A percentile compares a stretch with the other conserved stretches of the same genome.
Conservation (phyloP, 2,113 vertebrate species). For the Siniperca knerii region DNA sequence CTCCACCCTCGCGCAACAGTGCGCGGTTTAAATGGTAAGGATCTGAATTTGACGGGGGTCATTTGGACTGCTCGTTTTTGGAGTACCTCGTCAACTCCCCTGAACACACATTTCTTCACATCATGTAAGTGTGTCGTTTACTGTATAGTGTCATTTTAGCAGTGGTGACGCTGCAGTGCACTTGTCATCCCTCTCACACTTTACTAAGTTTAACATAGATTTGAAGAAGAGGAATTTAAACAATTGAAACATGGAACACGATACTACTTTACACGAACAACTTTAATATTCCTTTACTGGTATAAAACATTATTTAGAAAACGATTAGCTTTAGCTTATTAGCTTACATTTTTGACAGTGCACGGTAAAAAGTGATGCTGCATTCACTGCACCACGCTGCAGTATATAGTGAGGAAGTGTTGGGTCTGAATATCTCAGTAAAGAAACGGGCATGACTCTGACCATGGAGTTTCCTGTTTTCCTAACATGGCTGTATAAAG, state of each 20-base stretch:
- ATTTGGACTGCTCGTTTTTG: constrained; percentile 85
- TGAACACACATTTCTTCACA: constrained; percentile 31
- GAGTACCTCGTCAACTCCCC: constrained; percentile 76
- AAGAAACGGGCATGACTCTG: constrained; percentile 37
- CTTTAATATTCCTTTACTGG: background rate
- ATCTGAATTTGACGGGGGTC: constrained; percentile 67
- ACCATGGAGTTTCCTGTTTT: constrained; percentile 79
- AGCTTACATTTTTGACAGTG: background rate
- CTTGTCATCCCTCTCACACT: constrained; percentile 42
- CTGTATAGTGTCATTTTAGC: rapidly evolving
- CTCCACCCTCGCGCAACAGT: constrained; percentile 67
- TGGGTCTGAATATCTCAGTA: constrained; percentile 45
- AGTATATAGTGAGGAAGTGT: constrained; percentile 3
- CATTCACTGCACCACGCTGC: background rate
- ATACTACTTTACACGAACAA: background rate
- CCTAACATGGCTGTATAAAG: constrained; percentile 77
- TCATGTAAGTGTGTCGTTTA: constrained; percentile 65
- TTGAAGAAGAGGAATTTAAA: background rate
- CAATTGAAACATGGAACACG: background rate
- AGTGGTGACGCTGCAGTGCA: constrained; percentile 26
- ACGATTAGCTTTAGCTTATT: background rate
- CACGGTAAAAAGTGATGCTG: background rate
- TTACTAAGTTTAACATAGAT: background rate
- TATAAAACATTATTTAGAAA: background rate
- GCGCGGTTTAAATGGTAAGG: constrained; percentile 81